phyloP scores from a whole-genome alignment of 2,797 vertebrate genomes.

The Cyprinodon diabolis region DNA sequence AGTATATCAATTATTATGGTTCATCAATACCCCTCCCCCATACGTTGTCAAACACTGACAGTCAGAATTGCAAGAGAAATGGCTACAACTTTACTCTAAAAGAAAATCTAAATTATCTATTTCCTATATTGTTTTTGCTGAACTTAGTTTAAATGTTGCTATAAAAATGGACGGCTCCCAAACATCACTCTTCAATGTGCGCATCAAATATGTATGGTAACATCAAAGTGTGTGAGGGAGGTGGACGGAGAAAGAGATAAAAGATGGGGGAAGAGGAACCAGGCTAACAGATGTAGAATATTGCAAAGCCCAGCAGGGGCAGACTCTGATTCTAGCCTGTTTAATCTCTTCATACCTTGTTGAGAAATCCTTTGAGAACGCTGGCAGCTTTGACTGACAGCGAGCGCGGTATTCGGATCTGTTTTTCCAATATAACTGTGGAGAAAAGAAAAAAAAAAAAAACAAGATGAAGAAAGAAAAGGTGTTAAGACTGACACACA shows the following conservation, averaged over 20 bases:
- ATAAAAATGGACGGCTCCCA: background rate
- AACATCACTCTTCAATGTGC: background rate
- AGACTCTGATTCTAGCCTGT: conserved; percentile 16
- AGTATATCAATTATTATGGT: no score
- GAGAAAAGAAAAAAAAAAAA: conserved; percentile 26
- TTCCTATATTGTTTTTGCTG: background rate
- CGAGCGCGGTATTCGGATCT: conserved; percentile 96
- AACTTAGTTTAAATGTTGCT: background rate
- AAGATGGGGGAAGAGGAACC: background rate
- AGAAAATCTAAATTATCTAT: no score
- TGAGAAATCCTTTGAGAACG: conserved; percentile 97
- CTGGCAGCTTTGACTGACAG: conserved; percentile 98
- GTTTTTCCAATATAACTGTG: conserved; percentile 98
- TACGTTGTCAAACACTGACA: no score
- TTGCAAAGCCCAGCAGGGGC: conserved; percentile 19
- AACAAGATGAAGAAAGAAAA: background rate
- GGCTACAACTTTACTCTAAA: no score
- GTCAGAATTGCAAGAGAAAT: no score
- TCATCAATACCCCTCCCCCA: no score
- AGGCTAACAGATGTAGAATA: conserved; percentile 5
- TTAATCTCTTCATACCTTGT: conserved; percentile 86
- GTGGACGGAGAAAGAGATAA: background rate
- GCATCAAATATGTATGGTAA: conserved; percentile 15
- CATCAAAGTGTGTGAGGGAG: conserved; percentile 1
- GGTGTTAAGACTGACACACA: conserved; percentile 21